phyloP scores from a whole-genome alignment of 2,797 vertebrate genomes.

The Garrulus glandarius region DNA sequence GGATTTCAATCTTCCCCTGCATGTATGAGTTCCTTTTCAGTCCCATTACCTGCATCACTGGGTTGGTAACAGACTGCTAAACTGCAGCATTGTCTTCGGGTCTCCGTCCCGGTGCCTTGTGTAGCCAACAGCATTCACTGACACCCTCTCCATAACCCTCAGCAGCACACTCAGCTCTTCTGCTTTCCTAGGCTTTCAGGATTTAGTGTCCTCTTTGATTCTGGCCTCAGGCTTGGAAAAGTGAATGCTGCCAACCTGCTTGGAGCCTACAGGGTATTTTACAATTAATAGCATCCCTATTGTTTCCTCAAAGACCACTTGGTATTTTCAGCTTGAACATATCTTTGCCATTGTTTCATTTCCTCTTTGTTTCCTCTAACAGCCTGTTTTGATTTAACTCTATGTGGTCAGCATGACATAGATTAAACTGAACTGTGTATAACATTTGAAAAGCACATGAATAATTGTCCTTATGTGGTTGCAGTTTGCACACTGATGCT shows the following conservation, averaged over 20 bases:
- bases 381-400: constrained; percentile 44
- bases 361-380: constrained; percentile 32
- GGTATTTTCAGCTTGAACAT: constrained; percentile 42
- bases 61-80: neutral
- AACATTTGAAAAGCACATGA: neutral
- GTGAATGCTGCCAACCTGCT: constrained; percentile 26
- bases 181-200: neutral
- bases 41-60: fast-evolving
- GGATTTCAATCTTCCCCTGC: neutral
- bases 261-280: constrained; percentile 15
- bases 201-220: constrained; percentile 1
- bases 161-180: neutral
- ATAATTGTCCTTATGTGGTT: neutral
- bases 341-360: constrained; percentile 49
- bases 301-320: constrained; percentile 28
- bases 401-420: neutral
- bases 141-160: neutral
- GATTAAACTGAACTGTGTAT: neutral
- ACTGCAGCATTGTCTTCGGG: fast-evolving
- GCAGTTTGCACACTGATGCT: neutral
- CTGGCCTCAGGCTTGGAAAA: constrained; percentile 20
- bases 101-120: neutral
- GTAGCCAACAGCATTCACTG: neutral
- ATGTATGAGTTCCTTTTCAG: neutral
- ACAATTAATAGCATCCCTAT: constrained; percentile 28